Conservation (phyloP, 2,888 invertebrate genomes). For the Xylocampa areola region DNA sequence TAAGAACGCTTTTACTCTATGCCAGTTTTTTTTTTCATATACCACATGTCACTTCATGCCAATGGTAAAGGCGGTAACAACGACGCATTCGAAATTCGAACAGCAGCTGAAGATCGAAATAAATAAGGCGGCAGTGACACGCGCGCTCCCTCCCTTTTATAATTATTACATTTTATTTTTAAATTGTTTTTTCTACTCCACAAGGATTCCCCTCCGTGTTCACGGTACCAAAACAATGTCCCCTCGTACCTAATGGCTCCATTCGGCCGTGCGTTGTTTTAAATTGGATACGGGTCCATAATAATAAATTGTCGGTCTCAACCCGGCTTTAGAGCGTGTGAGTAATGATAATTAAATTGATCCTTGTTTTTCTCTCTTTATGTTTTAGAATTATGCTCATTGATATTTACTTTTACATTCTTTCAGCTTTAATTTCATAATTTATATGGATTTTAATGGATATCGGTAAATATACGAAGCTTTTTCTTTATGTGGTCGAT, state of each 20-base stretch:
- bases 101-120: slow-evolving; percentile 86
- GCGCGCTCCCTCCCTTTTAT: slow-evolving; percentile 87
- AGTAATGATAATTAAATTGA: slow-evolving; percentile 89
- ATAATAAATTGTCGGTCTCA: slow-evolving; percentile 89
- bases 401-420: slow-evolving; percentile 48
- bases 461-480: slow-evolving; percentile 27
- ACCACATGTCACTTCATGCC: slow-evolving; percentile 78
- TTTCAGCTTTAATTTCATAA: slow-evolving; percentile 36
- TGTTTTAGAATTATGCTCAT: slow-evolving; percentile 56
- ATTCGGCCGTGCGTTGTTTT: slow-evolving; percentile 87
- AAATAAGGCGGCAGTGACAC: slow-evolving; percentile 86
- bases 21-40: slow-evolving; percentile 57
- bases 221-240: slow-evolving; percentile 84
- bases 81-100: slow-evolving; percentile 78
- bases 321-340: slow-evolving; percentile 82
- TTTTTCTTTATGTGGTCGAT: slow-evolving; percentile 15
- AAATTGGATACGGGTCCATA: slow-evolving; percentile 90
- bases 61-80: slow-evolving; percentile 59
- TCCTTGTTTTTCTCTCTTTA: slow-evolving; percentile 77
- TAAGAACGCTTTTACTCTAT: slow-evolving; percentile 28
- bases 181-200: slow-evolving; percentile 88
- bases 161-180: slow-evolving; percentile 90
- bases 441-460: slow-evolving; percentile 47
- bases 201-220: slow-evolving; percentile 85
- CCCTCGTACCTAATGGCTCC: slow-evolving; percentile 82